Percentiles rank a stretch among this genome's conserved stretches.
These are phyloP conservation scores for Sphaerophoria taeniata DNA, from an alignment of 2,888 invertebrate species.

Conservation along the genomic window DNA sequence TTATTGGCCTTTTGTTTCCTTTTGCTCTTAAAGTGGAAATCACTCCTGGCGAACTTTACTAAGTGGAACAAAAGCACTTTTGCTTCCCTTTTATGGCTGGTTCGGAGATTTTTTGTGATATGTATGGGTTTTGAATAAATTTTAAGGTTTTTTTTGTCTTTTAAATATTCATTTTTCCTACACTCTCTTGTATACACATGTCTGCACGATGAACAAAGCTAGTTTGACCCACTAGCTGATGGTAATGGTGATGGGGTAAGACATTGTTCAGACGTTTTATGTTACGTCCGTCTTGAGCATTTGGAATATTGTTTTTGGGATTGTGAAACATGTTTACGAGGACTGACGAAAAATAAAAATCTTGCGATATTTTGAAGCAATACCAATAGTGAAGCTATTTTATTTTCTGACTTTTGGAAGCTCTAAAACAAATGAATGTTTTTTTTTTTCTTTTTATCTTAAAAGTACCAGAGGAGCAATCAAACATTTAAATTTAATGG, in stretches of 20 bases:
- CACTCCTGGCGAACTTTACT: constrained; percentile 33
- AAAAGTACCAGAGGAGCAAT: background rate
- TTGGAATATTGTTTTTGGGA: too few relatives aligned
- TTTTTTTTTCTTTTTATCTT: background rate
- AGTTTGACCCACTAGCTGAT: background rate
- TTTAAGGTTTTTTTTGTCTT: background rate
- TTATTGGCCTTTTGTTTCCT: constrained; percentile 43
- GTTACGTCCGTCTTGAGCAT: background rate
- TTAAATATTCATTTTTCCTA: background rate
- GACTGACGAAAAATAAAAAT: too few relatives aligned
- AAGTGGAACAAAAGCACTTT: constrained; percentile 36
- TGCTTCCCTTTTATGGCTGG: constrained; percentile 30
- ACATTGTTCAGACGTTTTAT: background rate
- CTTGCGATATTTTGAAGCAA: background rate
- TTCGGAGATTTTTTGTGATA: constrained; percentile 21
- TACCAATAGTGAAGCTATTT: too few relatives aligned
- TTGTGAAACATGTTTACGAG: too few relatives aligned
- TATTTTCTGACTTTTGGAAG: too few relatives aligned
- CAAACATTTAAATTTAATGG: too few relatives aligned
- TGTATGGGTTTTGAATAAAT: constrained; percentile 40
- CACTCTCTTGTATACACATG: background rate
- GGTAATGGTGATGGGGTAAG: background rate
- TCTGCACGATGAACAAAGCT: background rate
- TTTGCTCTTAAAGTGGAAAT: constrained; percentile 35
- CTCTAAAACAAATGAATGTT: too few relatives aligned